phyloP scores from a whole-genome alignment of 2,888 invertebrate genomes.

The Heliconius erato region DNA sequence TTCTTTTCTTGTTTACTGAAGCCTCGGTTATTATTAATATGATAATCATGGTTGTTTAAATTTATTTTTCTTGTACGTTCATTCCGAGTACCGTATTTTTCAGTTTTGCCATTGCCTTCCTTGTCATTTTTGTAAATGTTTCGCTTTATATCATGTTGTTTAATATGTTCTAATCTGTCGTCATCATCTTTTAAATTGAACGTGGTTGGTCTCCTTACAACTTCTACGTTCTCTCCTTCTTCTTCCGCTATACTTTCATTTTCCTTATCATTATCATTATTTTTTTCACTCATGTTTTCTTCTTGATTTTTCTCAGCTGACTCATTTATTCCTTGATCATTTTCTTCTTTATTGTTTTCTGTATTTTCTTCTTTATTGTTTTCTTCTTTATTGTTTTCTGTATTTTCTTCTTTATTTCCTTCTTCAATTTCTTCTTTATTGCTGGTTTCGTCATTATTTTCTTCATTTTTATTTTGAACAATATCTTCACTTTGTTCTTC shows the following conservation, averaged over 20 bases:
- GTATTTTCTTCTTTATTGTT: neutral
- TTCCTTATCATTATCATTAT: constrained; percentile 11
- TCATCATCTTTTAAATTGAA: constrained; percentile 21
- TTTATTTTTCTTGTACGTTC: constrained; percentile 1
- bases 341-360: constrained; percentile 7
- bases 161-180: neutral
- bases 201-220: neutral
- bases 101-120: constrained; percentile 1
- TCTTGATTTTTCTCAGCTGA: constrained; percentile 22
- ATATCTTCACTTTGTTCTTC: constrained; percentile 22
- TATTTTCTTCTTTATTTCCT: constrained; percentile 28
- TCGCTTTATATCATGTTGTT: neutral
- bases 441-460: neutral
- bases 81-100: constrained; percentile 5
- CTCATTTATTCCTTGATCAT: constrained; percentile 18
- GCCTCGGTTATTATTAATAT: neutral
- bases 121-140: neutral
- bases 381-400: constrained; percentile 12
- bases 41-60: neutral
- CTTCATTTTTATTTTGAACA: constrained; percentile 20
- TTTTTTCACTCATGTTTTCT: neutral
- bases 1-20: constrained; percentile 15
- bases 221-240: constrained; percentile 16
- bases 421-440: constrained; percentile 3
- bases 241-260: neutral